phyloP scores from a whole-genome alignment of 2,888 invertebrate genomes.

The Cheilosia grossa region DNA sequence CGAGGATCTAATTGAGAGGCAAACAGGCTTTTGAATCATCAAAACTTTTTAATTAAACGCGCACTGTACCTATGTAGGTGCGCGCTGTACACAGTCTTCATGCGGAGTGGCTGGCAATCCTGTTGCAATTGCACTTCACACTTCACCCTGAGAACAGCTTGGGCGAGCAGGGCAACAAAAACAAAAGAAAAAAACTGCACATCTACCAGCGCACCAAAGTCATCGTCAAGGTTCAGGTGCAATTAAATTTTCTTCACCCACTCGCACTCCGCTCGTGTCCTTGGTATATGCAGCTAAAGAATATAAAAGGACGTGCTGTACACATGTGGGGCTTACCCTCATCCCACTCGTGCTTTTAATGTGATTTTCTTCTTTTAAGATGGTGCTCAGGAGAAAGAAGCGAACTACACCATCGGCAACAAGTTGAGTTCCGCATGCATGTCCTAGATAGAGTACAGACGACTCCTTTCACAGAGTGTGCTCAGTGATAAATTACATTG shows the following conservation, averaged over 20 bases:
- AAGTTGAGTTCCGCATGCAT: slow-evolving; percentile 38
- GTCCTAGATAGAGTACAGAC: slow-evolving; percentile 38
- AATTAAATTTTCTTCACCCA: slow-evolving; percentile 49
- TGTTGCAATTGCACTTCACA: slow-evolving; percentile 68
- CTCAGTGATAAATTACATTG: slow-evolving; percentile 72
- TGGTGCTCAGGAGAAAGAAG: slow-evolving; percentile 36
- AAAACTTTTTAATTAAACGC: slow-evolving; percentile 74
- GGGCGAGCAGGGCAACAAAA: not conserved
- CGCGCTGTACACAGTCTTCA: slow-evolving; percentile 1
- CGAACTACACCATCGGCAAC: slow-evolving; percentile 54
- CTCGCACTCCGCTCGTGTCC: slow-evolving; percentile 48
- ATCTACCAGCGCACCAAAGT: slow-evolving; percentile 17
- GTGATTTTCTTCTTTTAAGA: slow-evolving; percentile 66
- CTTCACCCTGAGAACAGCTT: slow-evolving; percentile 30
- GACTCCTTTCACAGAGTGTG: slow-evolving; percentile 17
- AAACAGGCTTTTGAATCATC: slow-evolving; percentile 68
- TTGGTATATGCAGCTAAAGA: slow-evolving; percentile 15
- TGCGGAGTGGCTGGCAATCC: slow-evolving; percentile 56
- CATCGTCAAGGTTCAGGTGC: slow-evolving; percentile 57
- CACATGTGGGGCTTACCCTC: slow-evolving; percentile 44
- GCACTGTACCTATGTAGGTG: slow-evolving; percentile 53
- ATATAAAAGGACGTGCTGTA: slow-evolving; percentile 47
- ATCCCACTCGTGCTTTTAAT: slow-evolving; percentile 57
- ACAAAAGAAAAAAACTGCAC: not conserved
- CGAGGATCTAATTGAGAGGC: slow-evolving; percentile 70